A percentile compares a stretch with the other conserved stretches of the same genome.
These are phyloP conservation scores for Suncus etruscus DNA, from an alignment of 2,113 vertebrate species.

Conservation along the genomic window DNA sequence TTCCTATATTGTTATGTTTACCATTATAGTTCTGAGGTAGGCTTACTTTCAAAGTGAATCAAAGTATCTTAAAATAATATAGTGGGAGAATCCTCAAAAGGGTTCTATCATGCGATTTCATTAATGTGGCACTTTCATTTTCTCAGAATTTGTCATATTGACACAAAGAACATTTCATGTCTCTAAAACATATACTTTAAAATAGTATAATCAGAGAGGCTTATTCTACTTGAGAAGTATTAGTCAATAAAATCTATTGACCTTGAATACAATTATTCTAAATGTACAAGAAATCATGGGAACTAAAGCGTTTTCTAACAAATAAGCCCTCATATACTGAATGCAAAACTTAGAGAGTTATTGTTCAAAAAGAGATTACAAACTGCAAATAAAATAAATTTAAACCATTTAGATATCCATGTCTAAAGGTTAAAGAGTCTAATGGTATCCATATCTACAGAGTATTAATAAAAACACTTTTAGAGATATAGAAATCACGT, in stretches of 20 bases:
- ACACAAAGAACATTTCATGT: not conserved
- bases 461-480: too few relatives aligned
- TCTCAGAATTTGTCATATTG: not conserved
- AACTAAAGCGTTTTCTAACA: not conserved
- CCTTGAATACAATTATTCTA: constrained; percentile 30
- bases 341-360: not conserved
- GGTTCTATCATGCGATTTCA: not conserved
- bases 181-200: not conserved
- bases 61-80: not conserved
- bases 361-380: not conserved
- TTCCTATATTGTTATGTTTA: too few relatives aligned
- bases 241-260: constrained; percentile 13
- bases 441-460: too few relatives aligned
- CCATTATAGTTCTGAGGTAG: not conserved
- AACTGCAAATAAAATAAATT: not conserved
- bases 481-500: not conserved
- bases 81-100: not conserved
- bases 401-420: not conserved
- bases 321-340: not conserved
- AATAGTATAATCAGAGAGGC: not conserved
- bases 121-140: not conserved
- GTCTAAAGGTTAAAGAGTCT: too few relatives aligned
- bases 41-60: not conserved
- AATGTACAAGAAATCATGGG: not conserved
- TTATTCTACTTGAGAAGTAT: not conserved